These are phyloP conservation scores for Julus scandinavius DNA, from an alignment of 2,888 invertebrate species.

Conservation along the genomic window DNA sequence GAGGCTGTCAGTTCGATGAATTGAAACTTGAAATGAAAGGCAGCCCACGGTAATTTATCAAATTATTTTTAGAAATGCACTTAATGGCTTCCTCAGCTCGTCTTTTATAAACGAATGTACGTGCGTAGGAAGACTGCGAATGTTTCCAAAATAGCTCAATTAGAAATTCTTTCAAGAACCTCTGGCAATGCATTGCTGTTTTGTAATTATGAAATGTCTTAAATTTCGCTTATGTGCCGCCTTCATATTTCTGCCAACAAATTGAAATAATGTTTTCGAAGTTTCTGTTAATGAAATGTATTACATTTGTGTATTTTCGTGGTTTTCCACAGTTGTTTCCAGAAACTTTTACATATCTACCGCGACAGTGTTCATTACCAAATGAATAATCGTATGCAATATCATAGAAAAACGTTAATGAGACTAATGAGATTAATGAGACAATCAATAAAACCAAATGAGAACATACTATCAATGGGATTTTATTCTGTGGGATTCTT, in stretches of 20 bases:
- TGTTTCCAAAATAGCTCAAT: background rate
- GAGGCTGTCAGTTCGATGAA: background rate
- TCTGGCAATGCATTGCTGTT: background rate
- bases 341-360: no score
- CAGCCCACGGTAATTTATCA: background rate
- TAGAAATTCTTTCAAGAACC: background rate
- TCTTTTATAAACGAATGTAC: background rate
- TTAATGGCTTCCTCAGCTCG: background rate
- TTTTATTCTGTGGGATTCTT: no score
- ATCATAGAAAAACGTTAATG: no score
- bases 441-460: no score
- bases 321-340: no score
- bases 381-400: no score
- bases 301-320: no score
- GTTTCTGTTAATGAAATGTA: no score
- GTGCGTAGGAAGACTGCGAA: background rate
- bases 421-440: no score
- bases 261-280: no score
- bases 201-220: background rate
- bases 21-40: background rate
- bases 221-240: background rate
- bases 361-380: no score
- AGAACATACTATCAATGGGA: no score
- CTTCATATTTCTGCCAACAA: background rate
- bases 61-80: conserved; percentile 18